Base-by-base conservation (phyloP, 2,888 invertebrate species). In the Mellilla xanthometata region DNA sequence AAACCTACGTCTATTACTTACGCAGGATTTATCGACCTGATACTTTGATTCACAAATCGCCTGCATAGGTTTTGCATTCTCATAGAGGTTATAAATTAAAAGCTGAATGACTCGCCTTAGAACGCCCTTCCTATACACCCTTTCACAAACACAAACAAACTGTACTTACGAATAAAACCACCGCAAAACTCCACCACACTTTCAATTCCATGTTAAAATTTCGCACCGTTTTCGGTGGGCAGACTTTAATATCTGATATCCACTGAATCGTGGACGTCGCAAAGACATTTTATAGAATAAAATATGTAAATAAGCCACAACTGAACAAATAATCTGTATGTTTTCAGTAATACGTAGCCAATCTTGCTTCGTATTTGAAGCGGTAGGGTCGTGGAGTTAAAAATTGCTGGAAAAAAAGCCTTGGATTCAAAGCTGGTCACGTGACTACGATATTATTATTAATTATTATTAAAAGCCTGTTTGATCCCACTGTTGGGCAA, bases 141-240 rank as follows among this genome's bases (percentile, higher is more conserved):
- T 19, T 5, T 6, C 4, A 3, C 3, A 3, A 19, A 19, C 15
- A 19, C 15, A 19, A 19, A 24, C 7, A 33, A 35, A 12, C 8
- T 12, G 2, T 58, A 73, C 72, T 73, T 57, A 73, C 73, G 53
- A 56, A 34, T n/a, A 66, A 11, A 31, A 65, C 38, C 19, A 56
- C 48, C 39, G 61, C 39, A 32, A 62, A n/a, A 9, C 60, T 26
- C 44, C 44, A 54, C 22, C 56, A 22, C 35, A 15, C 9, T 23
- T 3, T 2, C 1, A 7, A 10, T 36, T 15, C 9, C 65, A 62
- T 61, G 34, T 24, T 35, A 26, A 8, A 1, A n/a, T 9, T 12
- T 12, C 11, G 46, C 40, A 47, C 53, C 46, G 29, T 38, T 9
- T 30, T 32, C 7, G 56, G 68, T 63, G 68, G 68, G 49, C 68